phyloP scores from a whole-genome alignment of 37 sponge, comb jelly and placozoan species.

The Axinella damicornis region DNA sequence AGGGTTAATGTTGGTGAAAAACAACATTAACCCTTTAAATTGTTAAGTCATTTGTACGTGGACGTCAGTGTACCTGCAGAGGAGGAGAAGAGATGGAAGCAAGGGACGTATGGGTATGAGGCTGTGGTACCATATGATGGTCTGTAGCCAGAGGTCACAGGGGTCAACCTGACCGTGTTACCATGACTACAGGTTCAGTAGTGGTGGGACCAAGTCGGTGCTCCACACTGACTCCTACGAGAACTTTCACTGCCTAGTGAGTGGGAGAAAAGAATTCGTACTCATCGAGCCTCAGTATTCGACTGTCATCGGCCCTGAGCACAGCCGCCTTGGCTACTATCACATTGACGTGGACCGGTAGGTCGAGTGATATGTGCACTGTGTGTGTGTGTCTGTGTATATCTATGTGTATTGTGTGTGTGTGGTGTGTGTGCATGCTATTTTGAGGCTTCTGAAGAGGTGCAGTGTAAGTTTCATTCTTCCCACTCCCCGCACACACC shows the following conservation, averaged over 20 bases:
- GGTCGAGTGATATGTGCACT: background rate
- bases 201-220: constrained; percentile 86
- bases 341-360: constrained; percentile 70
- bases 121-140: too few relatives aligned
- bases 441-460: background rate
- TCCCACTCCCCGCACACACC: too few relatives aligned
- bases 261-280: constrained; percentile 74
- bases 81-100: too few relatives aligned
- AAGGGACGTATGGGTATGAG: too few relatives aligned
- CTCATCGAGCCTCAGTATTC: constrained; percentile 65
- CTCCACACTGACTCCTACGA: constrained; percentile 75
- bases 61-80: too few relatives aligned
- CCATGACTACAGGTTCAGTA: constrained; percentile 71
- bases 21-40: too few relatives aligned
- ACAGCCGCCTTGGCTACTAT: constrained; percentile 50
- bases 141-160: too few relatives aligned
- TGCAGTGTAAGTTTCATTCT: background rate
- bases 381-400: background rate
- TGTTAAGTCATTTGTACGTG: too few relatives aligned
- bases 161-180: too few relatives aligned
- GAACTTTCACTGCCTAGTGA: constrained; percentile 82
- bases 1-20: too few relatives aligned
- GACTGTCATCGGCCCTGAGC: constrained; percentile 71
- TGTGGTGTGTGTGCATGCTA: too few relatives aligned
- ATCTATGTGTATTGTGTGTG: background rate